Evolutionary conservation across 2,113 vertebrate species (phyloP).

Genomic region (Silurus meridionalis): DNA sequence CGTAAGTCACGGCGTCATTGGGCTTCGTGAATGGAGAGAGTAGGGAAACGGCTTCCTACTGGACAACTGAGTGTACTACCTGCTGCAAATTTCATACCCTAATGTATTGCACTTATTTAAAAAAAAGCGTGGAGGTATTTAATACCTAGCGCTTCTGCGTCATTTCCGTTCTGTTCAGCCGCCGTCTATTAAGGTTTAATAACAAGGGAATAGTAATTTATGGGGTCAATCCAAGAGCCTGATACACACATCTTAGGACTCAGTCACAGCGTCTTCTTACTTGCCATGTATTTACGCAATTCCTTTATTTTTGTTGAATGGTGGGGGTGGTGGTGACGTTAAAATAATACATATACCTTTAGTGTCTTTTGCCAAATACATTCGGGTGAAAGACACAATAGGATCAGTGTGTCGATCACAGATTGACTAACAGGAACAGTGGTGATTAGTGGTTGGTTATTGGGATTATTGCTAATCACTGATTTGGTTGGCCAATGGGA

Average conservation of each 20-base stretch:
- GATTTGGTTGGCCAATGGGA: not conserved
- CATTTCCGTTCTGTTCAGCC: not conserved
- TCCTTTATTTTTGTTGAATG: too few species aligned
- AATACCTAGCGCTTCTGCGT: not conserved
- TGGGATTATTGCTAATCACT: not conserved
- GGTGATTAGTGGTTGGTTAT: not conserved
- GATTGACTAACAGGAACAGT: not conserved
- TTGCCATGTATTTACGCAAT: not conserved
- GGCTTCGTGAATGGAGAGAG: not conserved
- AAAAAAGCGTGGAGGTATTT: not conserved
- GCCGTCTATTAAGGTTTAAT: not conserved
- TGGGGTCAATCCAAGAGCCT: not conserved
- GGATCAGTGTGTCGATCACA: not conserved
- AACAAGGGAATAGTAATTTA: too few species aligned
- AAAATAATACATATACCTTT: not conserved
- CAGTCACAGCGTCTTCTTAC: not conserved
- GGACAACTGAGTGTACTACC: not conserved
- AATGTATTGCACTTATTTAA: not conserved
- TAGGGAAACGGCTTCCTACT: not conserved
- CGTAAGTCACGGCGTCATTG: not conserved
- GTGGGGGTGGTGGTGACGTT: not conserved
- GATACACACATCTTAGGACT: too few species aligned
- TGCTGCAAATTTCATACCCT: not conserved
- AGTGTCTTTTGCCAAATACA: too few species aligned
- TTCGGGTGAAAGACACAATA: not conserved